Evolutionary conservation across 2,797 vertebrate species (phyloP), one percentile per base, ranked within the genome.

Genomic region (Microctenopoma steveboyesi): DNA sequence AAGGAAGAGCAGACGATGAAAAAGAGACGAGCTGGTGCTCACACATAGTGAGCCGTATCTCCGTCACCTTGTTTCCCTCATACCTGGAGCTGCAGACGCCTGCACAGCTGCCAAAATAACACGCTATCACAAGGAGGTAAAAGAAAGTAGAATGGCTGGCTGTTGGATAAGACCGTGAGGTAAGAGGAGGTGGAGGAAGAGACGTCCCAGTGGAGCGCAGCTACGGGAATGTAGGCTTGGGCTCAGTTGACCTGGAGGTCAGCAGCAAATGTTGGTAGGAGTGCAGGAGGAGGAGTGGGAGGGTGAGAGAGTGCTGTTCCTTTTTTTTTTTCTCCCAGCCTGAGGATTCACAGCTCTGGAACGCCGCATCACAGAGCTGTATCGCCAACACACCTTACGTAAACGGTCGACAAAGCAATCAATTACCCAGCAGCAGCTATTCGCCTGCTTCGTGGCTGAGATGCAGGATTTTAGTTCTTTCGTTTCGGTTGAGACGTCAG

Each of bases 381-480:
- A 9, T 83, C 66, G 77, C 87, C 84, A 85, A 84, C 85, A 82
- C 82, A 80, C 82, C 82, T 86, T 84, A 86, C 60, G 65, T 86
- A 88, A 89, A 83, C 52, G 48, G 65, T 77, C 81, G 73, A 83
- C 66, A 78, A 73, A 82, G 74, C 61, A 62, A 70, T 83, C 71
- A 64, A 25, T 81, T 76, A 65, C 48, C 39, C 50, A 5, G 43
- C 64, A 12, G 62, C 72, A 22, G 22, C 22, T 22, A 22, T 22
- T 22, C 22, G 22, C 22, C 22, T 71, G 39, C 69, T 74, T 46
- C 76, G 43, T 73, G 48, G 42, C 54, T 76, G 49, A 65, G 65
- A 68, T 57, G 30, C 69, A 0, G 22, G 7, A 0, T 28, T 15
- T 22, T 18, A 18, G 53, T 42, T 39, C 52, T 45, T 52, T 69